These are phyloP conservation scores for Whitmania pigra DNA, from an alignment of 1,140 invertebrate genomes.

Conservation along the genomic window DNA sequence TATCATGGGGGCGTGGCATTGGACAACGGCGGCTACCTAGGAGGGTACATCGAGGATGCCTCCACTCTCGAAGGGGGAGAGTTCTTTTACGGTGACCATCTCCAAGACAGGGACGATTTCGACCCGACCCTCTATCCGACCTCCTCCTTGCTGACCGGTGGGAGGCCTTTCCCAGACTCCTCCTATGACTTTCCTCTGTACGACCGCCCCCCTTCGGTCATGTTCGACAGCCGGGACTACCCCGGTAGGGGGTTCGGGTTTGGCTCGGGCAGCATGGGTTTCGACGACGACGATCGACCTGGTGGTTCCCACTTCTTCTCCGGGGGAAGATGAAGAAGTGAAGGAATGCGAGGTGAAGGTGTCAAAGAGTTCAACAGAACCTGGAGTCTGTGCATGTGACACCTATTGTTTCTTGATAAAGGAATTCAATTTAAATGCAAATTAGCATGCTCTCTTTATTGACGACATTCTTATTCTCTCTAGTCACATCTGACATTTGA, in stretches of 20 bases:
- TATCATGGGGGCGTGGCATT: neutral
- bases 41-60: slow-evolving; percentile 1
- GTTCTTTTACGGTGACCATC: slow-evolving; percentile 10
- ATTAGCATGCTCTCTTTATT: no score
- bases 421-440: no score
- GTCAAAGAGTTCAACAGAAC: no score
- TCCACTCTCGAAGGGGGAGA: neutral
- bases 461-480: no score
- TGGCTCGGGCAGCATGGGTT: neutral
- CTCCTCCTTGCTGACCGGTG: neutral
- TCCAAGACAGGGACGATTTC: neutral
- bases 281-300: neutral
- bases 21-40: neutral
- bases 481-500: no score
- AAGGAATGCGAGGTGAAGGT: no score
- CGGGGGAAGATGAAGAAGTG: no score
- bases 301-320: neutral
- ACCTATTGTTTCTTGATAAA: no score
- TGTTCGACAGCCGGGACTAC: neutral
- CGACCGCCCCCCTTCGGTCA: neutral
- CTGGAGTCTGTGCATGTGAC: no score
- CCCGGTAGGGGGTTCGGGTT: no score
- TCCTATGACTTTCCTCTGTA: neutral
- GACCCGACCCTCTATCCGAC: neutral
- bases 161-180: neutral